Evolutionary conservation across 2,113 vertebrate genomes (phyloP).

Genomic region (Egretta garzetta): DNA sequence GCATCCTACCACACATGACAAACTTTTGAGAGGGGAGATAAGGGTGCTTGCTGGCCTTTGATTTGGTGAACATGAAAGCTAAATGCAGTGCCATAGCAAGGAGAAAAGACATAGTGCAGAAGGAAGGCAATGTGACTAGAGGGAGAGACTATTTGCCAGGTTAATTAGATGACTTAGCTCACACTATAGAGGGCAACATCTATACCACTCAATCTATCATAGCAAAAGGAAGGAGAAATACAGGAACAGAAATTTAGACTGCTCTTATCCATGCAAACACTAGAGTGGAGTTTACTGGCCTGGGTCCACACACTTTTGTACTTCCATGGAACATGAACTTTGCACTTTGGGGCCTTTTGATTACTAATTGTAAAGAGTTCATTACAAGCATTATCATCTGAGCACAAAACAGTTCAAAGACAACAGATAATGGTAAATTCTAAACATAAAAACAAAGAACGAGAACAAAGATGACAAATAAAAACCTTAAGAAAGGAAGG

Average conservation of each 20-base stretch:
- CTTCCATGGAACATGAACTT: neutral
- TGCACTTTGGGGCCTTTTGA: neutral
- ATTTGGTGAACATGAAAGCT: neutral
- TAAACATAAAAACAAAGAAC: neutral
- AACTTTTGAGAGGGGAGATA: neutral
- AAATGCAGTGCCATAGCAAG: neutral
- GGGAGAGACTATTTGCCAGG: neutral
- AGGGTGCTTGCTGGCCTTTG: neutral
- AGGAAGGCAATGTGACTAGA: neutral
- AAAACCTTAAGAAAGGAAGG: neutral
- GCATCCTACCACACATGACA: neutral
- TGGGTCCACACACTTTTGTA: neutral
- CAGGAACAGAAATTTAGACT: neutral
- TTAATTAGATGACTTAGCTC: neutral
- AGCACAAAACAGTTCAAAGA: neutral
- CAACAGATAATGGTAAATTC: neutral
- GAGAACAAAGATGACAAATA: neutral
- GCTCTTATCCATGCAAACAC: neutral
- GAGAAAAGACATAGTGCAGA: neutral
- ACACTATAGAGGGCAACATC: neutral
- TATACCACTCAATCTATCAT: neutral
- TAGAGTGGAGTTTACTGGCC: neutral
- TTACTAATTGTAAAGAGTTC: neutral
- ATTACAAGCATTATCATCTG: neutral
- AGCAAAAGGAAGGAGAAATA: neutral